These are phyloP conservation scores for Pithys albifrons DNA, from an alignment of 2,113 vertebrate species.

Conservation along the genomic window DNA sequence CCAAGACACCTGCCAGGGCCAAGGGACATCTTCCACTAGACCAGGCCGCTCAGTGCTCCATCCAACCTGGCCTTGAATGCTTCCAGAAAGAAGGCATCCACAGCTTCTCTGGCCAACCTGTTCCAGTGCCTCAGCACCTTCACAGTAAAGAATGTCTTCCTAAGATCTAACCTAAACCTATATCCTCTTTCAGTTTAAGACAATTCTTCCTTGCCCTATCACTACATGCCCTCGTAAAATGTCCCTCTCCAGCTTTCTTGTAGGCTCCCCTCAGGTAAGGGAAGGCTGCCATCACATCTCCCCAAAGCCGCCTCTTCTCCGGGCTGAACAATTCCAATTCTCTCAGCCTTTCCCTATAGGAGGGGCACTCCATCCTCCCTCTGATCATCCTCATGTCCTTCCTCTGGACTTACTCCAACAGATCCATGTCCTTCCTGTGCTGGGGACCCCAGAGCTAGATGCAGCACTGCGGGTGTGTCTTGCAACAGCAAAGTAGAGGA, in stretches of 20 bases:
- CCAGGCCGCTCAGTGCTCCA: background rate
- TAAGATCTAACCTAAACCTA: background rate
- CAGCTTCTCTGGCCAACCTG: background rate
- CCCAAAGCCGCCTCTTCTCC: background rate
- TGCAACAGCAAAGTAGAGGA: background rate
- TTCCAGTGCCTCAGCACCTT: background rate
- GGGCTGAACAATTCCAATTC: background rate
- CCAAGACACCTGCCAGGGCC: accelerated
- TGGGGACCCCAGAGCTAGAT: background rate
- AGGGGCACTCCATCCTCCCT: background rate
- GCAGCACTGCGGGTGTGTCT: background rate
- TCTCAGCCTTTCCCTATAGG: background rate
- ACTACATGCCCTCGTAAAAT: background rate
- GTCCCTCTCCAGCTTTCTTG: background rate
- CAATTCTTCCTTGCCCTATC: background rate
- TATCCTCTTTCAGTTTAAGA: background rate
- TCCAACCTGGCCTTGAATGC: background rate
- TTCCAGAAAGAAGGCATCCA: background rate
- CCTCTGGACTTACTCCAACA: background rate
- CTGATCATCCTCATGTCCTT: background rate
- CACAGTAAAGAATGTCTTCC: background rate
- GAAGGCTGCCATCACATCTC: background rate
- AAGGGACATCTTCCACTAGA: background rate
- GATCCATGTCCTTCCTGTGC: background rate
- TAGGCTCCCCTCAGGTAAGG: background rate